Percentiles rank a stretch among this genome's conserved stretches.
phyloP scores from a whole-genome alignment of 2,797 vertebrate genomes.

The Sylvilagus floridanus region DNA sequence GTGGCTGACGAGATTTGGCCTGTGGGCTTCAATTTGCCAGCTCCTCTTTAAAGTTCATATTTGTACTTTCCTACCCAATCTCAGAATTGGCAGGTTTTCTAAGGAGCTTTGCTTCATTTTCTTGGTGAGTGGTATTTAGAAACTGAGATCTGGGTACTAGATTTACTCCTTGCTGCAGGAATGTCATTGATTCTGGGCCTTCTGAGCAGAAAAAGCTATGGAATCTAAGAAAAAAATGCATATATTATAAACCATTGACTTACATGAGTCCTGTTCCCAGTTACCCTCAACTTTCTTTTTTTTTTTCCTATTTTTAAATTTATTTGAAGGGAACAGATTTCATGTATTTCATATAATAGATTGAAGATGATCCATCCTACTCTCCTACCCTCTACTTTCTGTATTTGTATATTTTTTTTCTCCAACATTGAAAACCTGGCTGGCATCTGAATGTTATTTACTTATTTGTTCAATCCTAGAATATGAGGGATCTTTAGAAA shows the following conservation, averaged over 20 bases:
- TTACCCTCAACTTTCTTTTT: neutral
- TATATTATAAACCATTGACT: neutral
- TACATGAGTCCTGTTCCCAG: neutral
- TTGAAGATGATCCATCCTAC: no score
- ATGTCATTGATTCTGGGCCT: neutral
- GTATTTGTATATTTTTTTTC: conserved; percentile 36
- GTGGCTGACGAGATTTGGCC: conserved; percentile 21
- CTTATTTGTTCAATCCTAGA: conserved; percentile 31
- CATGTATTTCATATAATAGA: no score
- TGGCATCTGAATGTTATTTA: neutral
- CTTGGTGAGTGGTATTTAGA: conserved; percentile 2
- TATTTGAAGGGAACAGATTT: no score
- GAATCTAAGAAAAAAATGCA: neutral
- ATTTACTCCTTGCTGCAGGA: neutral
- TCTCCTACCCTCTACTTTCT: neutral
- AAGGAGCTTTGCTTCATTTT: conserved; percentile 1
- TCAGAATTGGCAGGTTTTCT: conserved; percentile 42
- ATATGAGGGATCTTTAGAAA: neutral
- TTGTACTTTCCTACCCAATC: neutral
- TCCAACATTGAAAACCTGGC: neutral
- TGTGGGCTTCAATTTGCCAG: neutral
- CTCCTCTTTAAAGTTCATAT: neutral
- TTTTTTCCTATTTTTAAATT: no score
- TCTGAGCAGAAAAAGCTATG: neutral
- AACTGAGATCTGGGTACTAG: neutral